Percentiles rank a stretch among this genome's conserved stretches.
These are phyloP conservation scores for Coelopa pilipes DNA, from an alignment of 2,888 invertebrate genomes.

Conservation along the genomic window DNA sequence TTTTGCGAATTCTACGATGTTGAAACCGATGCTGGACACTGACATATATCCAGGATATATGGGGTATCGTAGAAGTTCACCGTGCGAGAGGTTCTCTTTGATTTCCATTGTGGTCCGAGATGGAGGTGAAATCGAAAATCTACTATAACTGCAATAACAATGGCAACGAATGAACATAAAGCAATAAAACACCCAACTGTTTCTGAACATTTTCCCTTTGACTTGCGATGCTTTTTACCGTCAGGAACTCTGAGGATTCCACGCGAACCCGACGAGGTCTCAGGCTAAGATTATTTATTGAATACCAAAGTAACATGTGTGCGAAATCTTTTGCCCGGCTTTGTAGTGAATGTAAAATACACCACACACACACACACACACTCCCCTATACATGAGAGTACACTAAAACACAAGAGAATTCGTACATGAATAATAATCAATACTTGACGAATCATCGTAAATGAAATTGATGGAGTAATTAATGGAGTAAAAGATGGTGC, in stretches of 20 bases:
- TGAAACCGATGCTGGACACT: no score
- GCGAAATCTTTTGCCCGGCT: conserved; percentile 16
- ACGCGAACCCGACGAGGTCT: not conserved
- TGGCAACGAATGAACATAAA: conserved; percentile 33
- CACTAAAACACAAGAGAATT: no score
- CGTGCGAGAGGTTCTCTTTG: no score
- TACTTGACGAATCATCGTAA: not conserved
- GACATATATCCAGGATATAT: no score
- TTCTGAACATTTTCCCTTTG: not conserved
- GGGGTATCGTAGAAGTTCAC: no score
- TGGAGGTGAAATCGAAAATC: not conserved
- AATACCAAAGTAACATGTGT: not conserved
- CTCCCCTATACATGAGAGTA: not conserved
- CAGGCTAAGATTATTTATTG: not conserved
- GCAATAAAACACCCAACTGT: conserved; percentile 24
- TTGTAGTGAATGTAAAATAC: conserved; percentile 6
- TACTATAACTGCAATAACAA: conserved; percentile 28
- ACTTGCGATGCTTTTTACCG: conserved; percentile 26
- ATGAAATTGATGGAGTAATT: not conserved
- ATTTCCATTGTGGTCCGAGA: not conserved
- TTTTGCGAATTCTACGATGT: not conserved
- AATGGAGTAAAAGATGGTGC: conserved; percentile 7
- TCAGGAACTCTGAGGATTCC: not conserved
- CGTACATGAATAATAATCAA: not conserved
- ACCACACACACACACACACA: conserved; percentile 5